phyloP scores from a whole-genome alignment of 2,113 vertebrate genomes.

The Acanthisitta chloris region DNA sequence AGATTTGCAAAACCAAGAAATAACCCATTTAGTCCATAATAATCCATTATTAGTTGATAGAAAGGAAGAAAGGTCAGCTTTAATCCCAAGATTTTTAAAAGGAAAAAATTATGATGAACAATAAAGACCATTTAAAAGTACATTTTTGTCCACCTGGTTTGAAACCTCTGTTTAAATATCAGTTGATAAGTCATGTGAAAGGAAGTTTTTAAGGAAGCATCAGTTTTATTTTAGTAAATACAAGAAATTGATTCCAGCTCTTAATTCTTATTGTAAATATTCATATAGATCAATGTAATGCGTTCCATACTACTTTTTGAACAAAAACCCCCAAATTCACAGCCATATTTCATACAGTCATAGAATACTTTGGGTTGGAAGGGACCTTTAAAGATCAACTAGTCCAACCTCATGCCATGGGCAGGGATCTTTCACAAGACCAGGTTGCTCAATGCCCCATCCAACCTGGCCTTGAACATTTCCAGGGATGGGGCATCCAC shows the following conservation, averaged over 20 bases:
- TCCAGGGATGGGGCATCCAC: not conserved
- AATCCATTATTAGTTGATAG: not conserved
- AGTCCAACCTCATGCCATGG: not conserved
- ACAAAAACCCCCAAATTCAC: not conserved
- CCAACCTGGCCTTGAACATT: not conserved
- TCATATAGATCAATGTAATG: not conserved
- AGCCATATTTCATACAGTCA: not conserved
- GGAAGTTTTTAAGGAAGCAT: not conserved
- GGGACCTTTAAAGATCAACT: not conserved
- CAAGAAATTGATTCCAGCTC: not conserved
- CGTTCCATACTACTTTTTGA: not conserved
- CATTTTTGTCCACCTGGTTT: not conserved
- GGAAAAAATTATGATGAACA: not conserved
- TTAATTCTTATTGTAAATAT: not conserved
- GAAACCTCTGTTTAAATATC: not conserved
- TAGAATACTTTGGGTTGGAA: not conserved
- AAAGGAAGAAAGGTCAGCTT: not conserved
- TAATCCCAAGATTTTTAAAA: not conserved
- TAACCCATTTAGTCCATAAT: not conserved
- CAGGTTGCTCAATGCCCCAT: not conserved
- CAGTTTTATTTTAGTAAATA: not conserved
- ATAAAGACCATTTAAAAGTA: not conserved
- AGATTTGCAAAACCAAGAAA: not conserved
- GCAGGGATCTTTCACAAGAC: not conserved
- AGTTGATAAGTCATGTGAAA: not conserved